Conservation (phyloP, 2,888 invertebrate species). For the Plutella xylostella region DNA sequence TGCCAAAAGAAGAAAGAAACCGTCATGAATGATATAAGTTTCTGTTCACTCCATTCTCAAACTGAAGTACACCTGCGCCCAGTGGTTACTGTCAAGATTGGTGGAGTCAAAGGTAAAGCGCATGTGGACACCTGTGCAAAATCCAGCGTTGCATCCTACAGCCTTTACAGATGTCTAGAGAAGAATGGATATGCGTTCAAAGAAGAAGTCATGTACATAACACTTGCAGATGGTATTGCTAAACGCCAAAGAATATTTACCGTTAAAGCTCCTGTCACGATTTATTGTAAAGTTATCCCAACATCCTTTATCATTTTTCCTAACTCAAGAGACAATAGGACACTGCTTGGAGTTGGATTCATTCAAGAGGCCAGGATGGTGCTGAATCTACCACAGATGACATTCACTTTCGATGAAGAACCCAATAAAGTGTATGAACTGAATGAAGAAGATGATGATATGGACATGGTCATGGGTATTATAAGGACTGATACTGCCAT, state of each 20-base stretch:
- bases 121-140: constrained; percentile 16
- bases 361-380: background rate
- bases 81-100: constrained; percentile 7
- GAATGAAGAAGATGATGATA: background rate
- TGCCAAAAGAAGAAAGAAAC: background rate
- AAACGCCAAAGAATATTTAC: background rate
- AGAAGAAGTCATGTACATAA: constrained; percentile 4
- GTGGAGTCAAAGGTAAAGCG: constrained; percentile 8
- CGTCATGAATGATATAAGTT: constrained; percentile 1
- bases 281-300: background rate
- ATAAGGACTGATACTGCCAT: background rate
- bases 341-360: background rate
- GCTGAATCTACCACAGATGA: background rate
- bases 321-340: background rate
- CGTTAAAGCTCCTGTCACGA: background rate
- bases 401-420: background rate
- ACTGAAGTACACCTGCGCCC: constrained; percentile 12
- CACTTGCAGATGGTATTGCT: background rate
- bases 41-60: constrained; percentile 10
- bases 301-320: constrained; percentile 1
- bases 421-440: background rate
- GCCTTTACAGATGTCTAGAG: constrained; percentile 9
- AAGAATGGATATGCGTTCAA: constrained; percentile 6
- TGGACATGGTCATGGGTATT: background rate
- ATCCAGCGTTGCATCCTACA: constrained; percentile 14